Evolutionary conservation across 2,113 vertebrate species (phyloP).

Genomic region (Paralichthys olivaceus): DNA sequence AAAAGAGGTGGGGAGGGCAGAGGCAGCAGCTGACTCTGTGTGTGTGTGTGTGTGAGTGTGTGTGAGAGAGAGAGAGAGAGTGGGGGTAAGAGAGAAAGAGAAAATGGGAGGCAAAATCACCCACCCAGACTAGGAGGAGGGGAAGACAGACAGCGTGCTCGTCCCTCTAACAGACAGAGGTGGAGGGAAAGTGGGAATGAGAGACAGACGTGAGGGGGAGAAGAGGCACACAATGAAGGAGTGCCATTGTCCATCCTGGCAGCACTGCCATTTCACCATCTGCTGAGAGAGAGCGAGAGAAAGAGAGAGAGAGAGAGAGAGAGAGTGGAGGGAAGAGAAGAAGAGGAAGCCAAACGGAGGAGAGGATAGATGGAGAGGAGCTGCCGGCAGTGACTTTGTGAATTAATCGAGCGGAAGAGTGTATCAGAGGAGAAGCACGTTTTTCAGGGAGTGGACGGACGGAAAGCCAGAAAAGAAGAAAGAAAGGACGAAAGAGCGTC

Average conservation of each 20-base stretch:
- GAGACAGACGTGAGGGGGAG: constrained; percentile 68
- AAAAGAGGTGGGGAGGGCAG: constrained; percentile 67
- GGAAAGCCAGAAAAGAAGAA: constrained; percentile 58
- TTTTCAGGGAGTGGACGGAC: constrained; percentile 78
- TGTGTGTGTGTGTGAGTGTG: constrained; percentile 42
- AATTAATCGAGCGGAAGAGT: constrained; percentile 78
- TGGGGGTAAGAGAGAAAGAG: constrained; percentile 47
- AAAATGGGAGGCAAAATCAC: constrained; percentile 74
- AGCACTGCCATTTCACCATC: constrained; percentile 72
- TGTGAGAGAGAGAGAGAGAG: constrained; percentile 54
- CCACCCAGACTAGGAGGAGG: constrained; percentile 74
- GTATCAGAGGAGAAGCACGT: constrained; percentile 72
- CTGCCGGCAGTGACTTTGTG: constrained; percentile 80
- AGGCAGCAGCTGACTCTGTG: constrained; percentile 52
- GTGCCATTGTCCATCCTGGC: constrained; percentile 70
- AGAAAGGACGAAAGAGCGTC: constrained; percentile 64
- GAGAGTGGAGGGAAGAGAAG: constrained; percentile 49
- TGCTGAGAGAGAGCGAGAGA: constrained; percentile 64
- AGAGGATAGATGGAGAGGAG: constrained; percentile 70
- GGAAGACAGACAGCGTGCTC: constrained; percentile 72
- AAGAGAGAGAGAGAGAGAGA: constrained; percentile 45
- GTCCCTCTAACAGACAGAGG: constrained; percentile 71
- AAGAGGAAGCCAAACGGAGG: constrained; percentile 68
- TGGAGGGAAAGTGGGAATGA: constrained; percentile 74
- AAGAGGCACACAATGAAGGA: constrained; percentile 78